Conservation (phyloP, 2,888 invertebrate genomes). For the Byasa hedistus region DNA sequence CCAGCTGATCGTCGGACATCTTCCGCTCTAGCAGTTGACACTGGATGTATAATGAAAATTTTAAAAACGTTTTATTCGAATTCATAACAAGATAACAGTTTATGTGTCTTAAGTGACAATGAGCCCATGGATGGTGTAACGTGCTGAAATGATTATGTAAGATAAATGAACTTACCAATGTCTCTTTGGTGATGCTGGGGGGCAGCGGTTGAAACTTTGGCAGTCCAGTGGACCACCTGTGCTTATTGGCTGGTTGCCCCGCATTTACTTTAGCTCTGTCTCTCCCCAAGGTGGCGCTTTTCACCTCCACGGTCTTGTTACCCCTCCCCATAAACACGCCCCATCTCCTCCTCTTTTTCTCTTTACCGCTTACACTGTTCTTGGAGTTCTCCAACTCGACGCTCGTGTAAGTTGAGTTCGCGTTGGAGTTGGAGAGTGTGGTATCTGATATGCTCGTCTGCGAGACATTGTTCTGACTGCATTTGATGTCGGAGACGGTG, state of each 20-base stretch:
- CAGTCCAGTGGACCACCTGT: constrained; percentile 85
- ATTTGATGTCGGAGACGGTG: constrained; percentile 47
- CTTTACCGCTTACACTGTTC: constrained; percentile 67
- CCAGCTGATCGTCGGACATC: constrained; percentile 86
- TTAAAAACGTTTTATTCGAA: too few species aligned
- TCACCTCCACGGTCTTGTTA: constrained; percentile 77
- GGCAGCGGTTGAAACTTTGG: constrained; percentile 86
- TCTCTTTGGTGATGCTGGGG: constrained; percentile 88
- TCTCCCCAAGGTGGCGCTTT: constrained; percentile 85
- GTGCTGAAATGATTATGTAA: too few species aligned
- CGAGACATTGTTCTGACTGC: constrained; percentile 42
- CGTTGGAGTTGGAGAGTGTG: constrained; percentile 52
- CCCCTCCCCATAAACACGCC: constrained; percentile 84
- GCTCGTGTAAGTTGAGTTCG: constrained; percentile 57
- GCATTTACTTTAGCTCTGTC: constrained; percentile 79
- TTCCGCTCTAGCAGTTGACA: constrained; percentile 73
- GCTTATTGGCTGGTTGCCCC: constrained; percentile 65
- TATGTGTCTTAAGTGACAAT: too few species aligned
- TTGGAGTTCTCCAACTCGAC: constrained; percentile 53
- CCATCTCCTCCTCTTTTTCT: constrained; percentile 84
- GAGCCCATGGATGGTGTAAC: too few species aligned
- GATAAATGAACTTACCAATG: constrained; percentile 78
- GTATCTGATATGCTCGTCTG: constrained; percentile 46
- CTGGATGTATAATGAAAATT: constrained; percentile 39
- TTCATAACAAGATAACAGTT: too few species aligned